Conservation (phyloP, 2,113 vertebrate genomes). For the Toxostoma redivivum region DNA sequence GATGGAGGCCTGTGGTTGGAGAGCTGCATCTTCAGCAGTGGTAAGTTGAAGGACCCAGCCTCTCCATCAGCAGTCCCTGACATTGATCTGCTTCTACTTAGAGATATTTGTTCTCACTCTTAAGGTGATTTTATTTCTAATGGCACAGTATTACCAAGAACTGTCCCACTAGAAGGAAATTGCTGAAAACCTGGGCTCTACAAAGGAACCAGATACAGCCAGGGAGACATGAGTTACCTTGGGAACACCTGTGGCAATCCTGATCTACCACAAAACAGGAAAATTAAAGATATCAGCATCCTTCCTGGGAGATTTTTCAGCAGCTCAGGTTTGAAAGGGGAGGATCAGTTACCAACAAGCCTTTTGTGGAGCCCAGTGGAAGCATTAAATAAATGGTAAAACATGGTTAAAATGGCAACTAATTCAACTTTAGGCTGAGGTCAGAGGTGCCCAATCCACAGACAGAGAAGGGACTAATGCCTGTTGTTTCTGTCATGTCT, state of each 20-base stretch:
- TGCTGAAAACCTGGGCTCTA: neutral
- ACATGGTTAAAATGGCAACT: neutral
- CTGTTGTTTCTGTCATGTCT: neutral
- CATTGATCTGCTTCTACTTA: neutral
- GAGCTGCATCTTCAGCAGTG: neutral
- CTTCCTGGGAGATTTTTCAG: neutral
- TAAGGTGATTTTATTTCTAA: neutral
- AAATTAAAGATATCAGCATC: neutral
- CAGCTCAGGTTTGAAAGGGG: accelerated
- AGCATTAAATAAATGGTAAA: neutral
- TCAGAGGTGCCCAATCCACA: neutral
- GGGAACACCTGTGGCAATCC: neutral
- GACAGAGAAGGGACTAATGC: too few species aligned
- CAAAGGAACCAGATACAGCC: accelerated
- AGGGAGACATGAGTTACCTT: accelerated
- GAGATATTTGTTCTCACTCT: neutral
- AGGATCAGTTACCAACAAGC: accelerated
- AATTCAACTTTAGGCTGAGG: neutral
- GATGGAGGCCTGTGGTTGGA: neutral
- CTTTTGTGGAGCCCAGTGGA: neutral
- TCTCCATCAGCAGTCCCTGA: neutral
- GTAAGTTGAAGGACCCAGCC: neutral
- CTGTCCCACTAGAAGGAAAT: neutral
- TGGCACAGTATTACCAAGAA: neutral
- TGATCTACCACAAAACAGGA: accelerated